phyloP scores from a whole-genome alignment of 2,113 vertebrate species.

The Balaenoptera acutorostrata region DNA sequence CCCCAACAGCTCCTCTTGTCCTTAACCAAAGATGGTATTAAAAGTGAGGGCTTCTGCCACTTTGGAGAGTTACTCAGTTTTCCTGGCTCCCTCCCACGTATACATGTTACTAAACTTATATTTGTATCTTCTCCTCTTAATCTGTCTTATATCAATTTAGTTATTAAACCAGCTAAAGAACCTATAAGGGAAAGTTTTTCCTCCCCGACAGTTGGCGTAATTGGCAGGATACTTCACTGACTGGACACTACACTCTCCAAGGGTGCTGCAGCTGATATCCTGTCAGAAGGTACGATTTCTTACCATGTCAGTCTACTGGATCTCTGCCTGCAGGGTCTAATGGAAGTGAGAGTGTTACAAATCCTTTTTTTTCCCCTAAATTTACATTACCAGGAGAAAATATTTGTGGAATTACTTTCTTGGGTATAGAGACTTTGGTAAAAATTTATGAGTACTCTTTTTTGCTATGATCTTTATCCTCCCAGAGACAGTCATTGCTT shows the following conservation, averaged over 20 bases:
- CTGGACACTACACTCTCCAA: background rate
- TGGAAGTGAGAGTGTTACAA: background rate
- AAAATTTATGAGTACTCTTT: background rate
- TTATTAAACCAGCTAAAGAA: background rate
- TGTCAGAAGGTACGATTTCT: background rate
- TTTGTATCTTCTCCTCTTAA: background rate
- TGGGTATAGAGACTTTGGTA: background rate
- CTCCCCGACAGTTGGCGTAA: background rate
- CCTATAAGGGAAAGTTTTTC: background rate
- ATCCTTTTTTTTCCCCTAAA: background rate
- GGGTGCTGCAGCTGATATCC: background rate
- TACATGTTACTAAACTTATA: background rate
- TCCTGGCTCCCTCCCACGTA: background rate
- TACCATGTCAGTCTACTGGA: background rate
- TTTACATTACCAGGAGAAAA: background rate
- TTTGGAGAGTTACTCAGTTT: background rate
- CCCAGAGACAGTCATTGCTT: background rate
- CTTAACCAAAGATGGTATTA: background rate
- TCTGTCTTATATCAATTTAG: background rate
- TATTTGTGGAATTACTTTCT: background rate
- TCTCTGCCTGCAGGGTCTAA: background rate
- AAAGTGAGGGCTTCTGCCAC: background rate
- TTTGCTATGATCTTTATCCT: background rate
- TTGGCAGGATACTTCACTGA: background rate
- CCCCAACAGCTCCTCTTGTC: background rate